These are phyloP conservation scores for Atta colombica DNA, from an alignment of 1,140 invertebrate species.

Conservation along the genomic window DNA sequence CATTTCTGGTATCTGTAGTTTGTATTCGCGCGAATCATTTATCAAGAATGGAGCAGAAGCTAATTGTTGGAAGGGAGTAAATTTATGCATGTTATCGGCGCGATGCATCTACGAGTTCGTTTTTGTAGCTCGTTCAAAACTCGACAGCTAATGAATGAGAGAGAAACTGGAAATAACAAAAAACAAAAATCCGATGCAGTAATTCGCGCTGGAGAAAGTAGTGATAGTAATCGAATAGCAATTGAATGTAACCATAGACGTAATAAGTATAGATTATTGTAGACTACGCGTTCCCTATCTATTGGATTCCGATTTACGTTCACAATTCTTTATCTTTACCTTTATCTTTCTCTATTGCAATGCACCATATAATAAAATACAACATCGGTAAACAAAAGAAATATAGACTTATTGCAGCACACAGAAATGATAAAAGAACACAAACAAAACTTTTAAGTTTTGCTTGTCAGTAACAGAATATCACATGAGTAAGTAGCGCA, in stretches of 20 bases:
- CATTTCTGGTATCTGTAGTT: background rate
- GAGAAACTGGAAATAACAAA: background rate
- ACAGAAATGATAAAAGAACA: too few species aligned
- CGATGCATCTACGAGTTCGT: background rate
- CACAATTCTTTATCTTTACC: too few species aligned
- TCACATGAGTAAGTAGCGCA: too few species aligned
- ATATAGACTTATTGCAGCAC: too few species aligned
- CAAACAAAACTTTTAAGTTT: too few species aligned
- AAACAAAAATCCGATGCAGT: background rate
- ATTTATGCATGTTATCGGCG: constrained; percentile 16
- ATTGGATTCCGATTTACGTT: too few species aligned
- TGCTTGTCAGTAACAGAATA: too few species aligned
- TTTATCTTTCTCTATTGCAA: too few species aligned
- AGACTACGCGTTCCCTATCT: too few species aligned
- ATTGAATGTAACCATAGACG: constrained; percentile 5
- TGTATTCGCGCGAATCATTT: background rate
- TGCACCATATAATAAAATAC: too few species aligned
- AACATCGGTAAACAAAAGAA: too few species aligned
- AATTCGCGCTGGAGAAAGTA: constrained; percentile 30
- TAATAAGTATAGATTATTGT: too few species aligned
- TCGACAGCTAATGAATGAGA: background rate
- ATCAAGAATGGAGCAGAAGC: background rate
- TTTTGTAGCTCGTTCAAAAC: background rate
- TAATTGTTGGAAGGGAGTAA: constrained; percentile 7
- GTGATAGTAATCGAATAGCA: background rate